These are phyloP conservation scores for Orthosia cruda DNA, from an alignment of 2,888 invertebrate genomes.

Conservation along the genomic window DNA sequence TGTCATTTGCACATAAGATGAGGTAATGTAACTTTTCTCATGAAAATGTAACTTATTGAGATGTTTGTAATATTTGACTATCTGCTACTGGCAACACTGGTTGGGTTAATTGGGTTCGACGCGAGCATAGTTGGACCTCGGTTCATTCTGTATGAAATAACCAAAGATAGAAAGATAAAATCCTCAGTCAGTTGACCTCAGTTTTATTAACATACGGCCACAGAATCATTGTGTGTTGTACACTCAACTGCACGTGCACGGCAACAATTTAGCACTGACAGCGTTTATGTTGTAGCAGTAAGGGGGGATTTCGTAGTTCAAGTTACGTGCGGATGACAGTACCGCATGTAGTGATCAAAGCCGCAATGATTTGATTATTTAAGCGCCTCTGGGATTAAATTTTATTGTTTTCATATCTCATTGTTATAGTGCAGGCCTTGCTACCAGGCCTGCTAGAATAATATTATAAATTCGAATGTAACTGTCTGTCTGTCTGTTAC, in stretches of 20 bases:
- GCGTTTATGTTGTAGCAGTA: background rate
- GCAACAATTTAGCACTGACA: slow-evolving; percentile 2
- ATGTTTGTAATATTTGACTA: too few species aligned
- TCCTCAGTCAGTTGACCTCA: slow-evolving; percentile 48
- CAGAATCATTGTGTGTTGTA: slow-evolving; percentile 22
- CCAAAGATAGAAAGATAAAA: slow-evolving; percentile 19
- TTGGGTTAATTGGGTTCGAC: slow-evolving; percentile 3
- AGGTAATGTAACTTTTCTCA: too few species aligned
- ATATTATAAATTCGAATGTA: background rate
- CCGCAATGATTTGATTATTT: slow-evolving; percentile 53
- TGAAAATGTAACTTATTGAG: too few species aligned
- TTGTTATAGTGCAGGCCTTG: slow-evolving; percentile 59
- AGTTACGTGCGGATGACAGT: slow-evolving; percentile 1
- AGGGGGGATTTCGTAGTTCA: background rate
- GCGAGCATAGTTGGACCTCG: background rate
- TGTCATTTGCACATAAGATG: too few species aligned
- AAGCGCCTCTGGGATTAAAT: slow-evolving; percentile 59
- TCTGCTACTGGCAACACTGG: too few species aligned
- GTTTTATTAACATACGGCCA: slow-evolving; percentile 54
- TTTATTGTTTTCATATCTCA: slow-evolving; percentile 69
- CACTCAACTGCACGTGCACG: background rate
- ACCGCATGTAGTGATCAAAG: slow-evolving; percentile 41
- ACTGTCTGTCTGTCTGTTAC: too few species aligned
- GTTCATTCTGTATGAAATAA: slow-evolving; percentile 30
- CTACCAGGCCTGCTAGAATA: slow-evolving; percentile 29